Evolutionary conservation across 2,797 vertebrate genomes (phyloP).

Genomic region (Diplodus puntazzo): DNA sequence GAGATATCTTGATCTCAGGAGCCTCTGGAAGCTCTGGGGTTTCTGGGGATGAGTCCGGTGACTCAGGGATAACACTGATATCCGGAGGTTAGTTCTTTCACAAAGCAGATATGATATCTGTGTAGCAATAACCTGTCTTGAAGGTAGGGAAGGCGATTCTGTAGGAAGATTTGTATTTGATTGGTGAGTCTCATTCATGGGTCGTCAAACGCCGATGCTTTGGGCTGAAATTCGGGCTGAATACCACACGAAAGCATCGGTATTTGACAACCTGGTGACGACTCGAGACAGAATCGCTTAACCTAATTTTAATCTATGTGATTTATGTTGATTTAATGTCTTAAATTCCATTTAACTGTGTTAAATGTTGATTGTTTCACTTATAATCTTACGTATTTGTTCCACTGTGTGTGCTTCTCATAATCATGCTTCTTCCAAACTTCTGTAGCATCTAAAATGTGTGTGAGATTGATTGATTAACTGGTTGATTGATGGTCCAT

Average conservation of each 20-base stretch:
- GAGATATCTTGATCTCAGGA: conserved; percentile 70
- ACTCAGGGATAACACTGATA: conserved; percentile 76
- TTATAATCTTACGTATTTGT: conserved; percentile 40
- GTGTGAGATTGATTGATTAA: conserved; percentile 53
- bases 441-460: conserved; percentile 52
- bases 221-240: too few species aligned
- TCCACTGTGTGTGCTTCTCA: conserved; percentile 35
- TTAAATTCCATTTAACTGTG: conserved; percentile 75
- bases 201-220: too few species aligned
- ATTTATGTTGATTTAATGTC: conserved; percentile 48
- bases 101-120: conserved; percentile 37
- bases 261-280: too few species aligned
- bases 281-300: too few species aligned
- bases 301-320: conserved; percentile 12
- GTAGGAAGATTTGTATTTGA: too few species aligned
- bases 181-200: too few species aligned
- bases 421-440: conserved; percentile 56
- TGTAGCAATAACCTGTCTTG: conserved; percentile 24
- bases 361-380: conserved; percentile 71
- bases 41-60: conserved; percentile 77
- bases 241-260: too few species aligned
- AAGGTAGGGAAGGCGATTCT: too few species aligned
- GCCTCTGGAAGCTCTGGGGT: conserved; percentile 74
- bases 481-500: conserved; percentile 66
- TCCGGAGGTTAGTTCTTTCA: conserved; percentile 85